Percentiles rank a stretch among this genome's conserved stretches.
Evolutionary conservation across 2,113 vertebrate species (phyloP).

Genomic region (Platycercus adscitus): DNA sequence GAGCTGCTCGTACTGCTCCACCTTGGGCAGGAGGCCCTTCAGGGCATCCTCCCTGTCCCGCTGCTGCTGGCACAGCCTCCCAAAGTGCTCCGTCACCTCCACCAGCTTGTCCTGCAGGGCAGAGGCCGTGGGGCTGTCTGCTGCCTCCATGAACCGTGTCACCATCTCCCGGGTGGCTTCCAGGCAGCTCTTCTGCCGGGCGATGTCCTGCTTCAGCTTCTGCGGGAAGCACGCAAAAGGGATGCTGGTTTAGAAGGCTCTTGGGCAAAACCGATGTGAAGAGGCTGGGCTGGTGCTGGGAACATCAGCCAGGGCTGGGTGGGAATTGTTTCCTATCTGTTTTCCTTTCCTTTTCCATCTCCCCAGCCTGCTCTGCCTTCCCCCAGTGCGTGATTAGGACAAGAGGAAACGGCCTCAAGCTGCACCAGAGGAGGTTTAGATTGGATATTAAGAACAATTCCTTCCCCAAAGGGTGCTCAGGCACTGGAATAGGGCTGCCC

Average conservation of each 20-base stretch:
- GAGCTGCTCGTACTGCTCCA: conserved; percentile 90
- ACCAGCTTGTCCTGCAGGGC: conserved; percentile 84
- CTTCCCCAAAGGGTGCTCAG: neutral
- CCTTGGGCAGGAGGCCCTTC: conserved; percentile 84
- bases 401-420: neutral
- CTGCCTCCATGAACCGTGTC: conserved; percentile 82
- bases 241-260: neutral
- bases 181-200: conserved; percentile 89
- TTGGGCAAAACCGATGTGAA: neutral
- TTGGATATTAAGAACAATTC: neutral
- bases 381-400: neutral
- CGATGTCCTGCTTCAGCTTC: conserved; percentile 95
- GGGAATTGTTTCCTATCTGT: neutral
- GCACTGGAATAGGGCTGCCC: neutral
- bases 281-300: neutral
- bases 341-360: neutral
- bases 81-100: conserved; percentile 77
- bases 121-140: conserved; percentile 82
- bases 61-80: conserved; percentile 82
- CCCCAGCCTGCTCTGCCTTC: neutral
- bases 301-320: neutral
- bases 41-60: conserved; percentile 81
- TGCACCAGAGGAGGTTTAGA: neutral
- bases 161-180: conserved; percentile 90
- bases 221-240: conserved; percentile 41